Evolutionary conservation across 2,113 vertebrate species (phyloP).

Genomic region (Prietella phreatophila): DNA sequence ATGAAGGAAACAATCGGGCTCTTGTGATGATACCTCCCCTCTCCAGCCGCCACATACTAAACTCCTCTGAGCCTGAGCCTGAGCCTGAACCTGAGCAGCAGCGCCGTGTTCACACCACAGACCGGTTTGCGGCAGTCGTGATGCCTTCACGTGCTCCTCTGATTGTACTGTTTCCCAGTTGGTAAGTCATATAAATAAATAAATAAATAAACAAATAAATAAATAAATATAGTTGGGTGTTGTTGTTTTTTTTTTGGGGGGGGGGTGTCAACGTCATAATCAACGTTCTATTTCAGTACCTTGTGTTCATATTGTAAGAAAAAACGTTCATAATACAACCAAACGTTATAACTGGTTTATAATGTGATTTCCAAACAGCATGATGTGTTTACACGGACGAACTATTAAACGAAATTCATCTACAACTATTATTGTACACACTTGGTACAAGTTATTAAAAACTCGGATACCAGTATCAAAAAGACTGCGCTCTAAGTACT

Average conservation of each 20-base stretch:
- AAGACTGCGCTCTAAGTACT: neutral
- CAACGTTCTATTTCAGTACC: neutral
- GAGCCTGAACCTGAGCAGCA: conserved; percentile 29
- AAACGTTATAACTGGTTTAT: neutral
- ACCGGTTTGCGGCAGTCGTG: conserved; percentile 26
- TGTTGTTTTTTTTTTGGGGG: too few relatives aligned
- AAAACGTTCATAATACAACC: neutral
- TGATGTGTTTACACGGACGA: neutral
- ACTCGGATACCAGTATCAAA: neutral
- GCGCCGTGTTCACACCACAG: neutral
- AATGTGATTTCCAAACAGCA: neutral
- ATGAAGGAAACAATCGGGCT: conserved; percentile 63
- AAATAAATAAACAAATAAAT: too few relatives aligned
- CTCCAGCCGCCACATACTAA: conserved; percentile 65
- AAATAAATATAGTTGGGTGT: too few relatives aligned
- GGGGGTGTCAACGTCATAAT: neutral
- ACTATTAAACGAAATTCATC: neutral
- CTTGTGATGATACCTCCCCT: conserved; percentile 63
- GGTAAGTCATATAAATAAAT: neutral
- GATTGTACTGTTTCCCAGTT: neutral
- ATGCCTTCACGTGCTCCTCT: neutral
- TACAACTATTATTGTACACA: neutral
- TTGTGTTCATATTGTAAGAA: neutral
- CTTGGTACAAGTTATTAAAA: neutral
- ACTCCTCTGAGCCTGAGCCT: conserved; percentile 42